Evolutionary conservation across 1,140 invertebrate genomes (phyloP), one percentile per base, ranked within the genome.

Genomic region (Lordiphosa collinella): DNA sequence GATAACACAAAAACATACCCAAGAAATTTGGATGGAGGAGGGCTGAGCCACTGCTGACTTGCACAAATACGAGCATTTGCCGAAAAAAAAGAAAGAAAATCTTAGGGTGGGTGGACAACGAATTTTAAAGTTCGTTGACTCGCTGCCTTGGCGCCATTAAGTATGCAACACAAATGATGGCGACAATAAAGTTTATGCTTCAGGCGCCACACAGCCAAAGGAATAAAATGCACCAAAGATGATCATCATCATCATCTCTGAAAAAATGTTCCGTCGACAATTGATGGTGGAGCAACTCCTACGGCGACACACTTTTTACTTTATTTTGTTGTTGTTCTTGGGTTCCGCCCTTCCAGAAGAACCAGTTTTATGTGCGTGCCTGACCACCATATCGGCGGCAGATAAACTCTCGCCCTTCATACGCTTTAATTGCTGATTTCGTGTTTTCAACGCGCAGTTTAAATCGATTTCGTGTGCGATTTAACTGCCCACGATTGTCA

Each of bases 111-210:
- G 40, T 41, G 61, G 47, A 51, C 50, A 55, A 63, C 40, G 36
- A 47, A 71, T 66, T 84, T 84, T 84, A 84, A 84, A 84, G 78
- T 84, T 84, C 78, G 66, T 69, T 84, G 73, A 84, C 63, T 60
- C 64, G 38, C 54, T 50, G 54, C 25, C 25, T 29, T 55, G 78
- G 78, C 78, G 78, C 78, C 78, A 32, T 53, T 22, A 73, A 85
- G 79, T 65, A 78, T 84, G 79, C 79, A 84, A 69, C 73, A 47
- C 58, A 61, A 84, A 66, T 73, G 64, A 44, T 78, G 79, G 79
- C 78, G 79, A 84, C 78, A 84, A 84, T 84, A 84, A 84, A 84
- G 56, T 85, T 84, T 84, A 79, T 78, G 72, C 48, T 38, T 4
- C 63, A 29, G 68, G 68, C 67, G 57, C 68, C 79, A 73, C 14